Base-by-base conservation (phyloP, 2,113 vertebrate species). In the Megaleporinus macrocephalus region DNA sequence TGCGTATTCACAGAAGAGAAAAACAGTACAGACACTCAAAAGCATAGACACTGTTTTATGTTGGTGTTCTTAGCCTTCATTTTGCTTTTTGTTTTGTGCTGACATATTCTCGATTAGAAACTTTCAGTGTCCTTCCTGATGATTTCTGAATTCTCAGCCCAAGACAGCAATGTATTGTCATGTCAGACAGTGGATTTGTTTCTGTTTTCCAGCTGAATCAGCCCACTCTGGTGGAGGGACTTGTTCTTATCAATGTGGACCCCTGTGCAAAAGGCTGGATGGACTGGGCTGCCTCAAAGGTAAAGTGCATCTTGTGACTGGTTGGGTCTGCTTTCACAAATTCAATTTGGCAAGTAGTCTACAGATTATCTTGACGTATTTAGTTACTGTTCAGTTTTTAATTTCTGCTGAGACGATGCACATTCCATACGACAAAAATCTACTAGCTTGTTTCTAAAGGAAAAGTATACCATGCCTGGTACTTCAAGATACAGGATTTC, bases 231-330 rank as follows among this genome's bases (percentile, higher is more conserved):
- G 97, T 98, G 53, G 98, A 99, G 80, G 97, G 96, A 53, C 93
- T 99, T 1, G 94, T 99, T 83, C 96, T 99, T 66, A 97, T 99
- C 89, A 97, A 99, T n/a, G 47, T 99, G 12, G 96, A 99, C 90
- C 95, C 97, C 0, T 98, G 96, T 85, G 97, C 96, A 72, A 98
- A 98, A 86, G 97, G 97, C 84, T 99, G 98, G 98, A 95, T 99
- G 84, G 96, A 98, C 87, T 99, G 98, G 98, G 97, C 97, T 61
- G 95, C 96, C 44, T 95, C 97, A 16, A 99, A 99, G 96, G 97
- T 98, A 55, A 74, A 70, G 24, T 36, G 29, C 14, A 11, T 26
- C 6, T 13, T 47, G 26, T 18, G 24, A 41, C 41, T 44, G 41
- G 5, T 9, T 36, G 3, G 36, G 41, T 44, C 41, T 44, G 41